Percentiles rank a stretch among this genome's conserved stretches.
phyloP scores from a whole-genome alignment of 2,113 vertebrate genomes.

The Nipponia nippon region DNA sequence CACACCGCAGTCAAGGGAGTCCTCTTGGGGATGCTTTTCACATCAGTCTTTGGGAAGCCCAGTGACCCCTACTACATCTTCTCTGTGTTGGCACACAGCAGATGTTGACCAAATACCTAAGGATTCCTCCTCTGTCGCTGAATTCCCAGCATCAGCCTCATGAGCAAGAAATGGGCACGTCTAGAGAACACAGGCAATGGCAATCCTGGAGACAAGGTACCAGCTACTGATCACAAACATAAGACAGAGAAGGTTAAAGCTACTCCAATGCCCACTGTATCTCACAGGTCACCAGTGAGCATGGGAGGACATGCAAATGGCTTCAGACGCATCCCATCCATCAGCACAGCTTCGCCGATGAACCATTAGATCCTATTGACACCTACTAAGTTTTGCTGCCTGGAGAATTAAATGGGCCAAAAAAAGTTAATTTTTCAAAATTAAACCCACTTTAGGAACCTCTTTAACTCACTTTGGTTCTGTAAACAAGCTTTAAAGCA shows the following conservation, averaged over 20 bases:
- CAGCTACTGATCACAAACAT: not conserved
- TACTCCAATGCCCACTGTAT: not conserved
- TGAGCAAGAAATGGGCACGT: not conserved
- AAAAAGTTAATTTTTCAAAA: not conserved
- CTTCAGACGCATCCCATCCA: fast-evolving
- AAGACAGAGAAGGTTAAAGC: not conserved
- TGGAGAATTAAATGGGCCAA: not conserved
- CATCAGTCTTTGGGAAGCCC: not conserved
- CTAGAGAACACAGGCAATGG: fast-evolving
- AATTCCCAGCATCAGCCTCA: not conserved
- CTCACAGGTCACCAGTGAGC: not conserved
- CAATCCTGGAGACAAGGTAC: not conserved
- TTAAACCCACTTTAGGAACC: not conserved
- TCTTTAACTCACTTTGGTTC: not conserved
- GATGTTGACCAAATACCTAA: not conserved
- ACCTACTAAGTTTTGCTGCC: not conserved
- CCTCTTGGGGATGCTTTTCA: not conserved
- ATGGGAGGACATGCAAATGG: not conserved
- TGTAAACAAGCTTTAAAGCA: not conserved
- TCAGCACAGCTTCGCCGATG: not conserved
- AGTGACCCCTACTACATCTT: not conserved
- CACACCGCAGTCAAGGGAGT: not conserved
- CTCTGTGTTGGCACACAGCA: not conserved
- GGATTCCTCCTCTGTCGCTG: not conserved
- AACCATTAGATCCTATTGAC: not conserved